phyloP scores from a whole-genome alignment of 2,888 invertebrate genomes.

The Melieria crassipennis region DNA sequence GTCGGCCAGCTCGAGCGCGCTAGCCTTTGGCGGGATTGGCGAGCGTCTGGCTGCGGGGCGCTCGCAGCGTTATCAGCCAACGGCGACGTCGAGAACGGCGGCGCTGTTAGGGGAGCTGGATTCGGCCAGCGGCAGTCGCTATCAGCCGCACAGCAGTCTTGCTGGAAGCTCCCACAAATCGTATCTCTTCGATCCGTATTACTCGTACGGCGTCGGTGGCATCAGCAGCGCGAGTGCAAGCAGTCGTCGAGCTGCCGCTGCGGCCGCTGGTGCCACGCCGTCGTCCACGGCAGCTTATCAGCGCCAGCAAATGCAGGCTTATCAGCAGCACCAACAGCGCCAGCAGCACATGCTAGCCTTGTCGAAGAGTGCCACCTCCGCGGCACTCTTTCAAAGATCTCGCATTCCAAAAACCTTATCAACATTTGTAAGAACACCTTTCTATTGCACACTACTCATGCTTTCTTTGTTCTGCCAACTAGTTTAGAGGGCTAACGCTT shows the following conservation, averaged over 20 bases:
- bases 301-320: conserved; percentile 53
- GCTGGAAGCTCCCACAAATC: conserved; percentile 46
- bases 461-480: no score
- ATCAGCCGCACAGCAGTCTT: conserved; percentile 39
- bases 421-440: conserved; percentile 64
- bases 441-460: no score
- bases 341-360: conserved; percentile 51
- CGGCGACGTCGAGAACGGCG: conserved; percentile 44
- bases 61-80: conserved; percentile 45
- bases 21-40: conserved; percentile 61
- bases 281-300: conserved; percentile 49
- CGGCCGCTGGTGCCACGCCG: conserved; percentile 41
- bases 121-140: conserved; percentile 36
- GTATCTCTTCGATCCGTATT: conserved; percentile 57
- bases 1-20: conserved; percentile 58
- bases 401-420: conserved; percentile 67
- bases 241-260: conserved; percentile 47
- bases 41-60: conserved; percentile 55
- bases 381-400: conserved; percentile 68
- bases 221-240: conserved; percentile 46
- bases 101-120: conserved; percentile 46
- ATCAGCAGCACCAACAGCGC: conserved; percentile 51
- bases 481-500: no score
- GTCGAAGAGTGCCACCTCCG: conserved; percentile 65
- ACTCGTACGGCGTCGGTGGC: conserved; percentile 41